These are phyloP conservation scores for Plebejus anna DNA, from an alignment of 2,888 invertebrate genomes.

Conservation along the genomic window DNA sequence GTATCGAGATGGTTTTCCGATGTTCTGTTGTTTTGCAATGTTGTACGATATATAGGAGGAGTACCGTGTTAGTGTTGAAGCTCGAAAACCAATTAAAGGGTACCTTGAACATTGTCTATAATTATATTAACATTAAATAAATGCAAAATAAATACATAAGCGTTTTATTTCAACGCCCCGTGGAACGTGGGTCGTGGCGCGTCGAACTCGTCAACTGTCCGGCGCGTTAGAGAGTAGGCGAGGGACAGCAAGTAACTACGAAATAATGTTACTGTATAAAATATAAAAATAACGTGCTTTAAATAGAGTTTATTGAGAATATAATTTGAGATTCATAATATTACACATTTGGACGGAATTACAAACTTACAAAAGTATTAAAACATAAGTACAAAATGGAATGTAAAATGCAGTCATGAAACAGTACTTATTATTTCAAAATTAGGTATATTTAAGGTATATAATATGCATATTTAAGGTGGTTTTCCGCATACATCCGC, in stretches of 20 bases:
- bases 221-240: neutral
- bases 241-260: too few relatives aligned
- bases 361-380: conserved; percentile 26
- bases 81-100: conserved; percentile 79
- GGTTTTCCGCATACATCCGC: too few relatives aligned
- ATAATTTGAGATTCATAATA: conserved; percentile 15
- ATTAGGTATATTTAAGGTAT: neutral
- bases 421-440: neutral
- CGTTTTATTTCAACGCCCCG: conserved; percentile 39
- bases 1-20: conserved; percentile 65
- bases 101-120: conserved; percentile 80
- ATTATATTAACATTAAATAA: conserved; percentile 80
- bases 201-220: neutral
- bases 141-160: conserved; percentile 57
- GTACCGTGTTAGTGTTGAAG: conserved; percentile 76
- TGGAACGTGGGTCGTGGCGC: neutral
- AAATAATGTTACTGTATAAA: neutral
- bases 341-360: conserved; percentile 24
- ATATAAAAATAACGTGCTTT: neutral
- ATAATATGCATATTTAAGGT: too few relatives aligned
- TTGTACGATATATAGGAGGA: conserved; percentile 69
- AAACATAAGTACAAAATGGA: conserved; percentile 27
- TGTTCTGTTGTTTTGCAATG: conserved; percentile 75
- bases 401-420: conserved; percentile 11
- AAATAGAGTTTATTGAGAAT: conserved; percentile 2